These are phyloP conservation scores for Sebastiscus albofasciatus DNA, from an alignment of 2,797 vertebrate species.

Conservation along the genomic window DNA sequence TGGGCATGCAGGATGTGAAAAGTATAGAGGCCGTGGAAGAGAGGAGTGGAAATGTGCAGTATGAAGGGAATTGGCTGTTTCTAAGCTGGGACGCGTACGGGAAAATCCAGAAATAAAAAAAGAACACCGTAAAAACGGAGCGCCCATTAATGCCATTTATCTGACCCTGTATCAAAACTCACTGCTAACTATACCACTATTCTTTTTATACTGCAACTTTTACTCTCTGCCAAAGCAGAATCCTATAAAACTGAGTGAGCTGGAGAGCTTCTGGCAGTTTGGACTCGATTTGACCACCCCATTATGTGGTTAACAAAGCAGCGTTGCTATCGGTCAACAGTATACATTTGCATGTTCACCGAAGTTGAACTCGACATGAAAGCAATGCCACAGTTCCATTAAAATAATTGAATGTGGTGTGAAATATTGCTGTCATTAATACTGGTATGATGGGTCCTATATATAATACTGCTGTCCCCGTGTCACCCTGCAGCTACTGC, in stretches of 20 bases:
- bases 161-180: conserved; percentile 10
- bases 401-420: neutral
- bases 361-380: conserved; percentile 1
- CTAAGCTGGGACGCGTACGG: neutral
- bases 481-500: conserved; percentile 6
- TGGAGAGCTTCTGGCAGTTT: conserved; percentile 25
- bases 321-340: neutral
- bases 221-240: conserved; percentile 20
- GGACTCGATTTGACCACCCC: conserved; percentile 30
- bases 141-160: conserved; percentile 26
- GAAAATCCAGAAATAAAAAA: conserved; percentile 16
- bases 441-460: neutral
- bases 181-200: neutral
- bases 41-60: neutral
- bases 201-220: conserved; percentile 6
- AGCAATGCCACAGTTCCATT: neutral
- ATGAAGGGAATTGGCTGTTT: neutral
- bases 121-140: conserved; percentile 3
- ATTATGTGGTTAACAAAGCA: conserved; percentile 2
- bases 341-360: neutral
- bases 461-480: neutral
- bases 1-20: neutral
- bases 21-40: neutral
- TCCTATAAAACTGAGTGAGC: conserved; percentile 36
- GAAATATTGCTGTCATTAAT: neutral